Percentiles rank a stretch among this genome's conserved stretches.
These are phyloP conservation scores for Glaucomys volans DNA, from an alignment of 2,113 vertebrate genomes.

Conservation along the genomic window DNA sequence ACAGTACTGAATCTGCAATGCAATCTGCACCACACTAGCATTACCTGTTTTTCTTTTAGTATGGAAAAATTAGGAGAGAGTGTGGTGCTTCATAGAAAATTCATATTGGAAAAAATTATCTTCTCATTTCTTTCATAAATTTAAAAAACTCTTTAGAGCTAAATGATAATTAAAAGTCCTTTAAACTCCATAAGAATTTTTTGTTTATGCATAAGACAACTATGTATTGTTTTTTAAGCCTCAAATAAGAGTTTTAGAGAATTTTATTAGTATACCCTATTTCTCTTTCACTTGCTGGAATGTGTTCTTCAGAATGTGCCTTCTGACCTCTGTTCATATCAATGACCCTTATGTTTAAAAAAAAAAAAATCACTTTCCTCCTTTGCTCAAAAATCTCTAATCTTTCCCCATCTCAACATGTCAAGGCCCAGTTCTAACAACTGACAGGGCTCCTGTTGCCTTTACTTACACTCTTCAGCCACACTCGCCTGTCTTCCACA, in stretches of 20 bases:
- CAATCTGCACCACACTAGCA: neutral
- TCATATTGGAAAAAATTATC: conserved; percentile 26
- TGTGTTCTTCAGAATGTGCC: conserved; percentile 49
- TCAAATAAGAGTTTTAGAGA: conserved; percentile 33
- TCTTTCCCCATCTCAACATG: neutral
- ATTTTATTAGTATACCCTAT: conserved; percentile 13
- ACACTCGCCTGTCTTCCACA: neutral
- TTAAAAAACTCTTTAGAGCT: neutral
- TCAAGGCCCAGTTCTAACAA: neutral
- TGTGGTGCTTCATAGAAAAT: neutral
- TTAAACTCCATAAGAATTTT: too few relatives aligned
- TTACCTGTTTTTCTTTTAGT: neutral
- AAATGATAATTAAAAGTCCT: conserved; percentile 3
- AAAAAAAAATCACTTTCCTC: neutral
- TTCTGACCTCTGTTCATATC: conserved; percentile 14
- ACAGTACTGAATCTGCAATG: neutral
- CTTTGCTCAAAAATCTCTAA: neutral
- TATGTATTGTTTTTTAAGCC: neutral
- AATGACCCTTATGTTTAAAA: neutral
- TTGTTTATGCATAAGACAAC: too few relatives aligned
- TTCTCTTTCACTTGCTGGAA: neutral
- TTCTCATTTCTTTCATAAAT: conserved; percentile 30
- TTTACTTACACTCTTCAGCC: neutral
- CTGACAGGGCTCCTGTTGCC: neutral
- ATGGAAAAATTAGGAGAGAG: neutral